Base-by-base conservation (phyloP, 2,113 vertebrate genomes). In the Regulus satrapa region DNA sequence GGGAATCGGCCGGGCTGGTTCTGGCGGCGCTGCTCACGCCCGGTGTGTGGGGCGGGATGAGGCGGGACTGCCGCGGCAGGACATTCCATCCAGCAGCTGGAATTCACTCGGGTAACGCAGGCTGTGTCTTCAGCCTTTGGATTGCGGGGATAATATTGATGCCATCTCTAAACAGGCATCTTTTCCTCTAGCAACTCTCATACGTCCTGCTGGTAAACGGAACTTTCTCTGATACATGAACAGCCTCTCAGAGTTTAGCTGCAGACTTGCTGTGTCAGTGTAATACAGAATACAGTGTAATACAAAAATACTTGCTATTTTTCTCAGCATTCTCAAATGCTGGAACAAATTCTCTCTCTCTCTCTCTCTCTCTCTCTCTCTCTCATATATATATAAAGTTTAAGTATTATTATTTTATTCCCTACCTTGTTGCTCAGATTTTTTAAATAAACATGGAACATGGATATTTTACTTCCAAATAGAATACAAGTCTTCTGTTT, bases 1-100 rank as follows among this genome's bases (percentile, higher is more conserved):
- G 49, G 17, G 8, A 8, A 8, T 4, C 2, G 3, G 49, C 2
- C 52, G 4, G 58, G 17, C 20, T 11, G 16, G 1, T 10, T 9
- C 3, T 0, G 16, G 1, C 0, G 46, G 29, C 2, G 2, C 1
- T 18, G 51, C 12, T 36, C 18, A 0, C 14, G n/a, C 14, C 15
- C 18, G 52, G 6, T 11, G 13, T 4, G n/a, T 10, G 13, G 36
- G 69, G 9, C 6, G 1, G 68, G 3, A 9, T 2, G 9, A 5
- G 80, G 72, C 72, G 5, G 55, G 6, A 9, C 52, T 5, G 40
- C 38, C 3, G n/a, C n/a, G n/a, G 3, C 7, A 6, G n/a, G 18
- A 10, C 41, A 12, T n/a, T n/a, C n/a, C n/a, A n/a, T n/a, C n/a
- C n/a, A n/a, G 55, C 40, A 8, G 34, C 43, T 82, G 72, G 38